Base-by-base conservation (phyloP, 2,888 invertebrate species). In the Yponomeuta evonymella region DNA sequence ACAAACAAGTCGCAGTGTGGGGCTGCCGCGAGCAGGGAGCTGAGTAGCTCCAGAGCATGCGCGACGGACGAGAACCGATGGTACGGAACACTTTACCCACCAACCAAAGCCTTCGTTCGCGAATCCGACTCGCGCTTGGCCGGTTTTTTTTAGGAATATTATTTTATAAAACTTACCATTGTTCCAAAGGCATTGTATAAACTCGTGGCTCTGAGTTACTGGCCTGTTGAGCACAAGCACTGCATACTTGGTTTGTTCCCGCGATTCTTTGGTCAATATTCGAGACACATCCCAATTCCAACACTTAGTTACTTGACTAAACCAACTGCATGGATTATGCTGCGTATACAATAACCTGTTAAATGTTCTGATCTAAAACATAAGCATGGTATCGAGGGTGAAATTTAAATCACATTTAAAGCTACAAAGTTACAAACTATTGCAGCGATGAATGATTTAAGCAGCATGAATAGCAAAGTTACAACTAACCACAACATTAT, bases 141-240 rank as follows among this genome's bases (percentile, higher is more conserved):
- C 23, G 0, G 23, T 23, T 23, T 23, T 23, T 23, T 23, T 23
- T 23, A 0, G 1, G 1, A 23, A 23, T 33, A 51, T 51, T 51
- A 51, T 51, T 51, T 51, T 51, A 12, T 51, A 51, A 12, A 15
- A 58, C 79, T 81, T 84, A 96, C 96, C 96, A 86, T 94, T 94
- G 78, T 94, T 93, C 96, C 96, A 96, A 72, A 96, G 84, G 51
- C 85, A 85, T 73, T 90, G 81, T 0, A 95, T 80, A 76, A 94
- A 88, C 65, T 86, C 81, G 15, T 84, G 77, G 12, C 89, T 92
- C 74, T 94, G 91, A 65, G 82, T 77, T 43, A 96, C 93, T 64
- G 94, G 93, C 43, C 94, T 91, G 79, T 96, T 96, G 63, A 96
- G 85, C 71, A 96, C 89, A 43, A 96, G 72, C 69, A 96, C 85